Evolutionary conservation across 92 coral and sea anemone genomes (phyloP).

Genomic region (Plumapathes pennacea): DNA sequence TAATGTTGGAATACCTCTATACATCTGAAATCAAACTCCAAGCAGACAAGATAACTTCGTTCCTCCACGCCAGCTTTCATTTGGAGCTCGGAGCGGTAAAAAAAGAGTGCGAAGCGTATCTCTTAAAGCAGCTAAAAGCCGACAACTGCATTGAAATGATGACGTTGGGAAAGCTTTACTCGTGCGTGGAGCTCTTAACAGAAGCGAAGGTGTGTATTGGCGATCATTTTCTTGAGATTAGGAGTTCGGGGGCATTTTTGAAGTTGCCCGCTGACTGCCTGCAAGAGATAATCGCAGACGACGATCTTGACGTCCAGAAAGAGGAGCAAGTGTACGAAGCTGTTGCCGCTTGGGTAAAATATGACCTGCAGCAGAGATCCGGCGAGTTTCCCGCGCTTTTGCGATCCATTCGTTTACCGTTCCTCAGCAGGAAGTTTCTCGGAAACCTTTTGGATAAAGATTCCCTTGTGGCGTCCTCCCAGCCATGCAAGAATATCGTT

Average conservation of each 20-base stretch:
- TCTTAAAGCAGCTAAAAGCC: constrained; percentile 49
- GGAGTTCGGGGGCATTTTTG: constrained; percentile 44
- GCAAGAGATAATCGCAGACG: constrained; percentile 67
- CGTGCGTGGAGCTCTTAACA: constrained; percentile 59
- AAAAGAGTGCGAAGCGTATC: constrained; percentile 60
- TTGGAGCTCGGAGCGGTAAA: constrained; percentile 64
- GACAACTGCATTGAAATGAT: constrained; percentile 81
- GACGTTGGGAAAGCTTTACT: constrained; percentile 55
- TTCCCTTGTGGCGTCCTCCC: constrained; percentile 64
- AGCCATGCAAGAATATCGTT: constrained; percentile 54
- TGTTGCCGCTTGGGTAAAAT: constrained; percentile 67
- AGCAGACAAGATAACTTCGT: constrained; percentile 61
- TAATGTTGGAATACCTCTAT: constrained; percentile 66
- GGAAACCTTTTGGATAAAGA: constrained; percentile 67
- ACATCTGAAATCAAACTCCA: constrained; percentile 59
- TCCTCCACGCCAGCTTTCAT: constrained; percentile 62
- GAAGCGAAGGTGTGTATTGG: constrained; percentile 60
- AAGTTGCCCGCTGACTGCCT: constrained; percentile 57
- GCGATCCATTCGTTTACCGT: constrained; percentile 75
- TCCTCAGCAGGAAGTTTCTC: constrained; percentile 61
- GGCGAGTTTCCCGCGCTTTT: constrained; percentile 47
- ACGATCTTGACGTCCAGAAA: constrained; percentile 69
- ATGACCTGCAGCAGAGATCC: constrained; percentile 55
- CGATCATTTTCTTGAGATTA: constrained; percentile 62
- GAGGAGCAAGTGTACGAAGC: constrained; percentile 84